These are phyloP conservation scores for Erythrocebus patas DNA, from an alignment of 2,113 vertebrate genomes.

Conservation along the genomic window DNA sequence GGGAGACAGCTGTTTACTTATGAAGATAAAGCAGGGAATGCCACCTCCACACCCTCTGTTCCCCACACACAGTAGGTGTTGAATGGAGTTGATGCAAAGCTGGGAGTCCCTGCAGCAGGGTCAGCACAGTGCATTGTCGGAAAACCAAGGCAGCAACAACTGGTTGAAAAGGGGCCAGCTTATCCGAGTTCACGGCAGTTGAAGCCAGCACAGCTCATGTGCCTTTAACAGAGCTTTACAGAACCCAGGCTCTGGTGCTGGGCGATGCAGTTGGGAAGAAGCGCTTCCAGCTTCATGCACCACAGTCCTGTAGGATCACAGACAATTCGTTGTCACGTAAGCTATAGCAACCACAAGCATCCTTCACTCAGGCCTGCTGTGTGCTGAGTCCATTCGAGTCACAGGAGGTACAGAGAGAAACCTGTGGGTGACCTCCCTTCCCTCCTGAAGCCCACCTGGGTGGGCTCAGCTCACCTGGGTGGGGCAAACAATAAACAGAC, in stretches of 20 bases:
- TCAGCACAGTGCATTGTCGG: fast-evolving
- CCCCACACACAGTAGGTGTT: neutral
- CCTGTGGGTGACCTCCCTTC: fast-evolving
- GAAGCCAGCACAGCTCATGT: neutral
- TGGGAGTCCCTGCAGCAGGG: neutral
- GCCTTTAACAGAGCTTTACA: neutral
- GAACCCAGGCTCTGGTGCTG: neutral
- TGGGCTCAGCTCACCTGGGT: neutral
- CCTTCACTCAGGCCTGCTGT: neutral
- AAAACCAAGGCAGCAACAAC: fast-evolving
- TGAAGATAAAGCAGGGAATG: neutral
- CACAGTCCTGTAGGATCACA: fast-evolving
- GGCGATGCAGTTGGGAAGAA: fast-evolving
- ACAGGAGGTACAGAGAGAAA: neutral
- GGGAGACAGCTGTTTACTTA: too few species aligned
- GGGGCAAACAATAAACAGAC: neutral
- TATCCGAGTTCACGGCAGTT: neutral
- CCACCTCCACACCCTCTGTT: neutral
- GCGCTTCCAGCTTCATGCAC: too few species aligned
- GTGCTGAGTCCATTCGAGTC: neutral
- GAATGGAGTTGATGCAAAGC: neutral
- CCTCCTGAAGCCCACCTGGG: neutral
- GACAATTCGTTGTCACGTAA: fast-evolving
- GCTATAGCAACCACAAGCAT: fast-evolving
- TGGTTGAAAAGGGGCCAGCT: fast-evolving